A percentile compares a stretch with the other conserved stretches of the same genome.
Conservation (phyloP, 2,113 vertebrate genomes). For the Corythoichthys intestinalis region DNA sequence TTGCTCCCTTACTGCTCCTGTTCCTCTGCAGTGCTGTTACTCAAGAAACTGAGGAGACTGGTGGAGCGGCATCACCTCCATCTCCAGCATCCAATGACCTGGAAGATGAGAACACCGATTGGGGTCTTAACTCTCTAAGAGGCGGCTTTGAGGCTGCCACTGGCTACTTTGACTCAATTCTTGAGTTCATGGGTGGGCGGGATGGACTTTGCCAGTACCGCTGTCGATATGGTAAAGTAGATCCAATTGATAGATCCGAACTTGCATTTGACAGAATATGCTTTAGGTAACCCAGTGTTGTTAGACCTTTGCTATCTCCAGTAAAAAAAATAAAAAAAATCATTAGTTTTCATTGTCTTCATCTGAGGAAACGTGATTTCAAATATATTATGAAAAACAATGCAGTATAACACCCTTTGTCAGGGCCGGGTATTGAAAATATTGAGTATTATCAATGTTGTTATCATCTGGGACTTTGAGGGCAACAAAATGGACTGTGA, state of each 20-base stretch:
- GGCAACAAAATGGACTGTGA: constrained; percentile 49
- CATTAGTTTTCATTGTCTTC: background rate
- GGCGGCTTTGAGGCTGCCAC: constrained; percentile 83
- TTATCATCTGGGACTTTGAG: constrained; percentile 28
- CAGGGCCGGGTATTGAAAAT: no score
- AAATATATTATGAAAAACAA: no score
- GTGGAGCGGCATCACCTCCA: background rate
- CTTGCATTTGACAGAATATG: background rate
- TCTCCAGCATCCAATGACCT: constrained; percentile 7
- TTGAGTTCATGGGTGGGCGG: constrained; percentile 87
- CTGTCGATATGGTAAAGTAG: constrained; percentile 78
- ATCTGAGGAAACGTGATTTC: no score
- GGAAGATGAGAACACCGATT: constrained; percentile 63
- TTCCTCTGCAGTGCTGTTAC: constrained; percentile 14
- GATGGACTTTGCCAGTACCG: constrained; percentile 89
- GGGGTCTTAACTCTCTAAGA: constrained; percentile 82
- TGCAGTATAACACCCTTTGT: no score
- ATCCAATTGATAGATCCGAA: background rate
- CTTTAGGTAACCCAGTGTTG: background rate
- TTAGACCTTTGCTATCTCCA: background rate
- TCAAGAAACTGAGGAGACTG: constrained; percentile 46
- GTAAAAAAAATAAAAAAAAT: background rate
- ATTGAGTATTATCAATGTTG: constrained; percentile 16
- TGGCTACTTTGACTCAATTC: constrained; percentile 86
- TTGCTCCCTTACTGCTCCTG: constrained; percentile 62